Conservation (phyloP, 2,888 invertebrate genomes). For the Clostera curtula region DNA sequence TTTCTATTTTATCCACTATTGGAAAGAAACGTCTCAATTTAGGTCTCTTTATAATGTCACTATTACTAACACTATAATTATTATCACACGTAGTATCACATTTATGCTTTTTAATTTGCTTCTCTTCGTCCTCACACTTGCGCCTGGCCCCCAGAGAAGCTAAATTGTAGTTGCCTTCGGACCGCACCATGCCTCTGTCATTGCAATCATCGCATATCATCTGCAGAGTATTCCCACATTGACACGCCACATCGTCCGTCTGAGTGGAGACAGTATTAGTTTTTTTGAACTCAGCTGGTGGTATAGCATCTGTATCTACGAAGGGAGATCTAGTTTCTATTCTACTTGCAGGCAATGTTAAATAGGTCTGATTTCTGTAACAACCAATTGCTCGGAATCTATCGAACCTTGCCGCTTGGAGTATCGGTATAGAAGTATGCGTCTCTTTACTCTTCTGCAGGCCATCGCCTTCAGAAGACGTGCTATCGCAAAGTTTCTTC, state of each 20-base stretch:
- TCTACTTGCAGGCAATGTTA: slow-evolving; percentile 56
- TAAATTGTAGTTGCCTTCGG: slow-evolving; percentile 55
- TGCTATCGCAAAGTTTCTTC: slow-evolving; percentile 58
- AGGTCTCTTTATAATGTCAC: slow-evolving; percentile 54
- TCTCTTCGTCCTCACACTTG: slow-evolving; percentile 44
- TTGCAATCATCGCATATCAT: slow-evolving; percentile 40
- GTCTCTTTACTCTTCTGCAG: slow-evolving; percentile 40
- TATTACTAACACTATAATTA: slow-evolving; percentile 36
- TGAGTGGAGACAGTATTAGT: slow-evolving; percentile 57
- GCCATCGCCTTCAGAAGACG: slow-evolving; percentile 58
- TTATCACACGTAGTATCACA: slow-evolving; percentile 54
- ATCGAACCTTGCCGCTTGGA: slow-evolving; percentile 67
- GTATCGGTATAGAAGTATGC: slow-evolving; percentile 64
- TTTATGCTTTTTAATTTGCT: slow-evolving; percentile 60
- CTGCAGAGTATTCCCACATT: slow-evolving; percentile 44
- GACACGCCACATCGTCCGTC: slow-evolving; percentile 53
- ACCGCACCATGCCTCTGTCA: slow-evolving; percentile 49
- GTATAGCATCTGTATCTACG: slow-evolving; percentile 35
- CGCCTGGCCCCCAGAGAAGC: slow-evolving; percentile 31
- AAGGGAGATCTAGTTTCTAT: slow-evolving; percentile 58
- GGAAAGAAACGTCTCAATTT: slow-evolving; percentile 54
- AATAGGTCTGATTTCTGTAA: slow-evolving; percentile 62
- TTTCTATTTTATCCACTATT: slow-evolving; percentile 50
- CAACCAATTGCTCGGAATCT: slow-evolving; percentile 63
- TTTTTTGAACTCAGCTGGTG: slow-evolving; percentile 45